Evolutionary conservation across 2,113 vertebrate species (phyloP).

Genomic region (Ciconia maguari): DNA sequence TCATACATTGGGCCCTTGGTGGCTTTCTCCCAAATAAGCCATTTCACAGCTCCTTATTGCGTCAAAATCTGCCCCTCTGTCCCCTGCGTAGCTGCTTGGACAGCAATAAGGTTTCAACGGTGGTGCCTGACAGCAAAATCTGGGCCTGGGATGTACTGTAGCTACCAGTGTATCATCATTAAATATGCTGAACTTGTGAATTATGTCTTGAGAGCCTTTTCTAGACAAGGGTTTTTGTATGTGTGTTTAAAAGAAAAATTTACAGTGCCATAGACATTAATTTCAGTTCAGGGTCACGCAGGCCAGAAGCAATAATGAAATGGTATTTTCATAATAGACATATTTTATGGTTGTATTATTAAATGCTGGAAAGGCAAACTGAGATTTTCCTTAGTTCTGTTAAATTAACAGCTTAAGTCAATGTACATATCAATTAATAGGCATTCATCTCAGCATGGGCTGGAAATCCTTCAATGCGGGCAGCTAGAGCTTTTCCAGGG

Average conservation of each 20-base stretch:
- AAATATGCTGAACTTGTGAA: neutral
- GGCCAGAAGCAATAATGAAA: neutral
- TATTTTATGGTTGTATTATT: neutral
- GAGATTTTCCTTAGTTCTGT: neutral
- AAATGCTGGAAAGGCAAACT: neutral
- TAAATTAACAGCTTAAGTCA: neutral
- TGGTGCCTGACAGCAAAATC: neutral
- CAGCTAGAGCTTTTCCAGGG: neutral
- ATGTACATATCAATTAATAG: neutral
- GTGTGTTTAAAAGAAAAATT: neutral
- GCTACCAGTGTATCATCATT: neutral
- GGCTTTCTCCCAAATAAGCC: neutral
- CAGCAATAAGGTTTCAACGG: neutral
- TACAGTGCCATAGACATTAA: neutral
- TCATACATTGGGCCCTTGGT: accelerated
- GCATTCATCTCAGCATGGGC: neutral
- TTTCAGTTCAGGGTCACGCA: neutral
- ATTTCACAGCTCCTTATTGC: neutral
- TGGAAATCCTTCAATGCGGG: accelerated
- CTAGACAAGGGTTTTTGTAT: neutral
- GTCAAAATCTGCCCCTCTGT: neutral
- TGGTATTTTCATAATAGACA: neutral
- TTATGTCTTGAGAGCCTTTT: neutral
- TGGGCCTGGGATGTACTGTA: neutral
- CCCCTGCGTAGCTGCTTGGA: neutral